These are phyloP conservation scores for Mirounga angustirostris DNA, from an alignment of 2,113 vertebrate genomes.

Conservation along the genomic window DNA sequence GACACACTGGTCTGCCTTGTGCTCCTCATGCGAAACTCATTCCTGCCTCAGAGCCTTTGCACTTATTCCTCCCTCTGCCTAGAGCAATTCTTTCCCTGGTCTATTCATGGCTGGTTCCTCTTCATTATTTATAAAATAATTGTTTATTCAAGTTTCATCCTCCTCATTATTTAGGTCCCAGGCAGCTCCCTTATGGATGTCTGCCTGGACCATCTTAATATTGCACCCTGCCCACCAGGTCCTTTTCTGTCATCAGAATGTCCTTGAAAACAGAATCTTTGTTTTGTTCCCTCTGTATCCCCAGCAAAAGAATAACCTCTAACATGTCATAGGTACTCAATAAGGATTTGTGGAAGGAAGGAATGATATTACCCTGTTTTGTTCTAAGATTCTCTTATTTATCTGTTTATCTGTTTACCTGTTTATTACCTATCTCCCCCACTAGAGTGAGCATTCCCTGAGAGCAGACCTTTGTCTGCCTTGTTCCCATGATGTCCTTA, in stretches of 20 bases:
- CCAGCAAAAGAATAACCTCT: not conserved
- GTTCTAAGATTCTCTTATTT: not conserved
- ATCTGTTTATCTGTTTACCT: not conserved
- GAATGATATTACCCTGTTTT: not conserved
- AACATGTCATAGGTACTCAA: too few relatives aligned
- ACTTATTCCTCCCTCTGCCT: not conserved
- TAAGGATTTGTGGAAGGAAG: not conserved
- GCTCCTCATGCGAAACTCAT: not conserved
- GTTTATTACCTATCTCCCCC: not conserved
- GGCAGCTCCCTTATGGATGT: not conserved
- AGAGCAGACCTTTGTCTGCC: not conserved
- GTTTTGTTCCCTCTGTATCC: not conserved
- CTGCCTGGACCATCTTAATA: not conserved
- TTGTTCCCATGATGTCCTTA: not conserved
- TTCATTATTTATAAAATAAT: slow-evolving; percentile 1
- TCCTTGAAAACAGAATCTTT: not conserved
- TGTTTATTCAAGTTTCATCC: not conserved
- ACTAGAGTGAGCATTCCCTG: not conserved
- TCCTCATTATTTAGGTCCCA: not conserved
- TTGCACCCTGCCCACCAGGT: not conserved
- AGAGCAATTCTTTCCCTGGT: not conserved
- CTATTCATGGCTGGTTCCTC: not conserved
- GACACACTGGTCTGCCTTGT: too few relatives aligned
- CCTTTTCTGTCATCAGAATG: not conserved
- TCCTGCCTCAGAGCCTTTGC: not conserved